phyloP scores from a whole-genome alignment of 1,140 invertebrate genomes.

The Leptestheria dahalacensis region DNA sequence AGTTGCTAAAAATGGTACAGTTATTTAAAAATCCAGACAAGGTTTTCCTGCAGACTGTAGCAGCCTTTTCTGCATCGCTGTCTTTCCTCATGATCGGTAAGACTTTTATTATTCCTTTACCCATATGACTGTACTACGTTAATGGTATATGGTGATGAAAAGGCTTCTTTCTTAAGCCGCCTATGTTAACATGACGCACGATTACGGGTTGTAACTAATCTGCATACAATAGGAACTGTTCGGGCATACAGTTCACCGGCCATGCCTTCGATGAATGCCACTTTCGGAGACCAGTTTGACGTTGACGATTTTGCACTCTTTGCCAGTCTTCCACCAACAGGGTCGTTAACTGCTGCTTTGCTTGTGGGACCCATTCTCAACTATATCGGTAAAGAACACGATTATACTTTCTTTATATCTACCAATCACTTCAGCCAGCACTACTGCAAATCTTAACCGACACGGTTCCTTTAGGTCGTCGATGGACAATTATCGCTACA shows the following conservation, averaged over 20 bases:
- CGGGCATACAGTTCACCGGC: not conserved
- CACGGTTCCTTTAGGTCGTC: constrained; percentile 38
- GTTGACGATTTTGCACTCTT: not conserved
- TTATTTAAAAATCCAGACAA: not conserved
- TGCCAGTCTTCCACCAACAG: not conserved
- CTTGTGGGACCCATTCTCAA: not conserved
- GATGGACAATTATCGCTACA: constrained; percentile 38
- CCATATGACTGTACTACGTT: too few relatives aligned
- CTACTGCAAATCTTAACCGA: not conserved
- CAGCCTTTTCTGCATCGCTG: not conserved
- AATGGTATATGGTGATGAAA: too few relatives aligned
- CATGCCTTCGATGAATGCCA: not conserved
- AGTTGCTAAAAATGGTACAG: not conserved
- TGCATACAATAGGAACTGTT: not conserved
- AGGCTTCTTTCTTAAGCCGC: too few relatives aligned
- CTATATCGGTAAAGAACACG: not conserved
- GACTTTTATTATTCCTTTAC: too few relatives aligned
- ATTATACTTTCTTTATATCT: too few relatives aligned
- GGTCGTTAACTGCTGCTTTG: not conserved
- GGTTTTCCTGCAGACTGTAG: not conserved
- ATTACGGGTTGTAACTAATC: too few relatives aligned
- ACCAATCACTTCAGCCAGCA: not conserved
- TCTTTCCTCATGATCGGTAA: not conserved
- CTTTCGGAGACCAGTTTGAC: not conserved
- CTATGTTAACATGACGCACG: too few relatives aligned